These are phyloP conservation scores for Conops quadrifasciatus DNA, from an alignment of 2,888 invertebrate species.

Conservation along the genomic window DNA sequence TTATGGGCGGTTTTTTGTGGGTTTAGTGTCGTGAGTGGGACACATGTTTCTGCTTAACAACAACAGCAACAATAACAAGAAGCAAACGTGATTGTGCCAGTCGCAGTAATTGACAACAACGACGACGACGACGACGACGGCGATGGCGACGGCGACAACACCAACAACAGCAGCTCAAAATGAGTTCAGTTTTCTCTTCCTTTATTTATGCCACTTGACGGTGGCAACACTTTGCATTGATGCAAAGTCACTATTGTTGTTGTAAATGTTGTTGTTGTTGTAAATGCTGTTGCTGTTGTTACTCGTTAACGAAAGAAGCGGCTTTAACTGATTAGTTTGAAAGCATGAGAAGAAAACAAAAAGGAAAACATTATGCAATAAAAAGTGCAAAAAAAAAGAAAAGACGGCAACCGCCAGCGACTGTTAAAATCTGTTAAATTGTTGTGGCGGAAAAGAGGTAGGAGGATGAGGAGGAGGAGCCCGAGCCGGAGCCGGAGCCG, in stretches of 20 bases:
- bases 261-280: slow-evolving; percentile 1
- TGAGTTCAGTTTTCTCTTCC: neutral
- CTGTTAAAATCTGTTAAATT: too few species aligned
- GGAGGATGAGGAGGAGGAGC: too few species aligned
- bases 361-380: neutral
- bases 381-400: neutral
- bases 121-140: neutral
- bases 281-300: slow-evolving; percentile 3
- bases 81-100: slow-evolving; percentile 17
- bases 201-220: neutral
- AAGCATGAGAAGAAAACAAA: neutral
- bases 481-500: too few species aligned
- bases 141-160: neutral
- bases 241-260: neutral
- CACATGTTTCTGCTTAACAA: neutral
- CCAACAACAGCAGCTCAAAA: neutral
- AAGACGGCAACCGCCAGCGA: too few species aligned
- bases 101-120: slow-evolving; percentile 20
- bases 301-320: too few species aligned
- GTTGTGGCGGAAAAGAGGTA: too few species aligned
- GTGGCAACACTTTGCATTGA: neutral
- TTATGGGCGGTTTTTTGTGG: neutral
- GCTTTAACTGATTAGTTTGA: neutral
- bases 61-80: slow-evolving; percentile 8
- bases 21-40: too few species aligned